Base-by-base conservation (phyloP, 1,140 invertebrate species). In the Hylaeus volcanicus region DNA sequence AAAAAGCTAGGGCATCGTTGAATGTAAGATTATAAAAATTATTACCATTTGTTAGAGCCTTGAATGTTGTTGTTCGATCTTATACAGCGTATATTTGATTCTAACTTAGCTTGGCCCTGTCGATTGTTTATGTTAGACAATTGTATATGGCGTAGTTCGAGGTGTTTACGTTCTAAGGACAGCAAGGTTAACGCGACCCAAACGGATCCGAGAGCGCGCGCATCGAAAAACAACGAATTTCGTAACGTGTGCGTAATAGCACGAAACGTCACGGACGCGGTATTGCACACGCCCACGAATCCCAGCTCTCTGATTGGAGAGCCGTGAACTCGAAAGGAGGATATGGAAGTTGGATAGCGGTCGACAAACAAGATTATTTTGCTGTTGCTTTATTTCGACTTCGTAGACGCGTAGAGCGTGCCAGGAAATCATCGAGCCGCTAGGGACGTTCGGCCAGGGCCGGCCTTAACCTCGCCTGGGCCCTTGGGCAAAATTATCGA, bases 331-430 rank as follows among this genome's bases (percentile, higher is more conserved):
- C 6, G 12, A 48, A 14, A 12, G 39, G 48, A 64, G 63, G 51
- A 74, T 51, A 26, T 1, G 14, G 5, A 1, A 1, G n/a, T n/a
- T 53, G 61, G 74, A 37, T 37, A 51, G 9, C 51, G 6, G 66
- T 5, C 37, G 63, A 39, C 55, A 80, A 72, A 81, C 56, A 81
- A 85, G 48, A 26, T 43, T 48, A 56, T 84, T 84, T 79, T 79
- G 26, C 9, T 53, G 39, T 39, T 41, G 14, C 26, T 8, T 58
- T 58, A 15, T 14, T 0, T 56, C 3, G 58, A 9, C 26, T n/a
- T 60, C n/a, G 14, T 60, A 4, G 58, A 1, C 12, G 58, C n/a
- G 58, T 11, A 5, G n/a, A 60, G 6, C n/a, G 6, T 37, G 58
- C n/a, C 58, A 60, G n/a, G 58, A 26, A 26, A 60, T 60, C 15